These are phyloP conservation scores for Egretta garzetta DNA, from an alignment of 2,113 vertebrate species.

Conservation along the genomic window DNA sequence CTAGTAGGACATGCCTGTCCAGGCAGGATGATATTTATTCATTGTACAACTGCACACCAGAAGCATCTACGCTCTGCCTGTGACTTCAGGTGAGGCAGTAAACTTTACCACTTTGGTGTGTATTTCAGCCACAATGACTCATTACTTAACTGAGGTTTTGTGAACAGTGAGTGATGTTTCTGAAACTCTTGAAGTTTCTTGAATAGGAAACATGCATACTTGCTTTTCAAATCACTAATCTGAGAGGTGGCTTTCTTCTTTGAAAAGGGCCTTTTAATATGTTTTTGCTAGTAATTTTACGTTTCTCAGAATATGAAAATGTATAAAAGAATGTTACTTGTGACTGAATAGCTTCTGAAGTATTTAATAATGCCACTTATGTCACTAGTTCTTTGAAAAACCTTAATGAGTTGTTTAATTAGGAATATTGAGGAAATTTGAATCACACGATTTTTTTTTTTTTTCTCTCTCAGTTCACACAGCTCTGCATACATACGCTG, in stretches of 20 bases:
- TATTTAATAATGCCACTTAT: conserved; percentile 43
- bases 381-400: conserved; percentile 30
- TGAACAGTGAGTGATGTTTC: conserved; percentile 25
- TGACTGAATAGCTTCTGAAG: conserved; percentile 44
- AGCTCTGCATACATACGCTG: background rate
- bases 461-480: background rate
- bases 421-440: conserved; percentile 4
- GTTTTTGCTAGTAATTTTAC: conserved; percentile 25
- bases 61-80: background rate
- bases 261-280: conserved; percentile 23
- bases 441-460: background rate
- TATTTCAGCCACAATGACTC: background rate
- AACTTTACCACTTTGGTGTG: background rate
- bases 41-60: background rate
- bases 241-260: conserved; percentile 42
- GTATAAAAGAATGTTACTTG: conserved; percentile 20
- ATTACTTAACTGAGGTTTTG: background rate
- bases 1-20: background rate
- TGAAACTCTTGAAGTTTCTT: conserved; percentile 49
- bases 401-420: conserved; percentile 30
- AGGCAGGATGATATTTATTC: background rate
- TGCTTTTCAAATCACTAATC: conserved; percentile 43
- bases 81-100: background rate
- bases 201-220: conserved; percentile 15
- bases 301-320: conserved; percentile 30